phyloP scores from a whole-genome alignment of 2,888 invertebrate species.

The Helobdella robusta region DNA sequence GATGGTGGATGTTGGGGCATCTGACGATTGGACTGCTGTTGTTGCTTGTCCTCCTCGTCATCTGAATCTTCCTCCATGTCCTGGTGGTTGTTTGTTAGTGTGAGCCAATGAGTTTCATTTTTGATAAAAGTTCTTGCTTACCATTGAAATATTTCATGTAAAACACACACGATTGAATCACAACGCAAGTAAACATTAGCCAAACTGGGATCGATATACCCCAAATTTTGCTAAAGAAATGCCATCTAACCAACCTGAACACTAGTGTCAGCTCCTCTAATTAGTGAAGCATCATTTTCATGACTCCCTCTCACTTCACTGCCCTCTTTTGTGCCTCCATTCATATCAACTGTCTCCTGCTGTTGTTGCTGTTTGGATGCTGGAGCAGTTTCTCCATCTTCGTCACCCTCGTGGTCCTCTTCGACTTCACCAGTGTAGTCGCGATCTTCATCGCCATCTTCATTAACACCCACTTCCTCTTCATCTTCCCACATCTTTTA shows the following conservation, averaged over 20 bases:
- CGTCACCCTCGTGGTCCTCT: background rate
- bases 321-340: constrained; percentile 62
- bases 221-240: constrained; percentile 8
- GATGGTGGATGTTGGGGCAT: constrained; percentile 4
- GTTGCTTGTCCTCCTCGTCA: constrained; percentile 37
- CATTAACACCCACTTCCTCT: constrained; percentile 28
- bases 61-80: constrained; percentile 42
- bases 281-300: background rate
- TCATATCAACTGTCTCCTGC: constrained; percentile 68
- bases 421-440: background rate
- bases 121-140: too few relatives aligned
- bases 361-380: constrained; percentile 42
- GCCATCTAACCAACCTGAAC: constrained; percentile 26
- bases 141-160: too few relatives aligned
- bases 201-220: too few relatives aligned
- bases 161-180: too few relatives aligned
- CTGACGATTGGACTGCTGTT: background rate
- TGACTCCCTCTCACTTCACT: background rate
- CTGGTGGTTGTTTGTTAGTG: constrained; percentile 22
- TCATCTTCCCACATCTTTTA: constrained; percentile 2
- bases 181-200: too few relatives aligned
- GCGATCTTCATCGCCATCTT: constrained; percentile 26
- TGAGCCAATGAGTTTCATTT: too few relatives aligned
- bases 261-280: constrained; percentile 28
- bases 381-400: constrained; percentile 12